Conservation (phyloP, 2,888 invertebrate species). For the Stenolophus ochropezus region DNA sequence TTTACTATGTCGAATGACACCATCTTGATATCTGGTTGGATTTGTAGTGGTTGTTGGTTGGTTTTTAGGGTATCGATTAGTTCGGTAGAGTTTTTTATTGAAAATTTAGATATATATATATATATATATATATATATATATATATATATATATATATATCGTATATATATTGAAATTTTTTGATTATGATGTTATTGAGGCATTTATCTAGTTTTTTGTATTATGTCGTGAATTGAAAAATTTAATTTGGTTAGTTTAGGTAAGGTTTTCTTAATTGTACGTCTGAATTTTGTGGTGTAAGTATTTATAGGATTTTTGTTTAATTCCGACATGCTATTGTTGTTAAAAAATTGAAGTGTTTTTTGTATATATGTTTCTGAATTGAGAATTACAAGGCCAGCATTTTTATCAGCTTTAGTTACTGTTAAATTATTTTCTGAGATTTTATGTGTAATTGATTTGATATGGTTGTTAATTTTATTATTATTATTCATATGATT, state of each 20-base stretch:
- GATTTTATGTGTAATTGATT: neutral
- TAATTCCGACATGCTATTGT: neutral
- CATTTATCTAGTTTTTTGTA: no score
- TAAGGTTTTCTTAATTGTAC: no score
- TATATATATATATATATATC: no score
- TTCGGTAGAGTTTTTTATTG: neutral
- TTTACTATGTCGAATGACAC: neutral
- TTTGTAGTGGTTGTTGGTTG: neutral
- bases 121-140: no score
- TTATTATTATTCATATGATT: neutral
- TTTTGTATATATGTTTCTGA: neutral
- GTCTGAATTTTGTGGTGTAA: no score
- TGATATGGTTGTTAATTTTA: neutral
- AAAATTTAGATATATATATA: neutral
- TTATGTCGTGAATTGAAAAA: no score
- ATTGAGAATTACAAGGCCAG: neutral
- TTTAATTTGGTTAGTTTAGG: no score
- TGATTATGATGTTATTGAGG: no score
- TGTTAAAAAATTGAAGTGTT: neutral
- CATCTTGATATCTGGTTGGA: neutral
- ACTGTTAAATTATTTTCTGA: neutral
- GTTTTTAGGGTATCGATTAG: neutral
- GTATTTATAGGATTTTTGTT: neutral
- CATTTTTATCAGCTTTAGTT: constrained; percentile 2
- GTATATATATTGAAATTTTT: no score